Conservation (phyloP, 2,888 invertebrate species). For the Creontiades dilutus region DNA sequence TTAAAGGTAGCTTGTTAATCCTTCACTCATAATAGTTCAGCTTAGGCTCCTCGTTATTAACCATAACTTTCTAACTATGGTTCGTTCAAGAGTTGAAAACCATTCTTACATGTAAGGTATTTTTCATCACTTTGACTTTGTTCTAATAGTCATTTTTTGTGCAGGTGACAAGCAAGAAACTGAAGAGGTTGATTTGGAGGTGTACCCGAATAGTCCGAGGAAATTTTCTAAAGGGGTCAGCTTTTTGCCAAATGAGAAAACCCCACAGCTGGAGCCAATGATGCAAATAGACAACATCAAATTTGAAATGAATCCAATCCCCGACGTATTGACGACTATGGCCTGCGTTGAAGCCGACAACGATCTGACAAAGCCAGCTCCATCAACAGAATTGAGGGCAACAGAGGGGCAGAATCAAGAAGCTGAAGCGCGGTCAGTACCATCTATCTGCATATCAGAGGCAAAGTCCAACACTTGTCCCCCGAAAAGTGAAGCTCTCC, state of each 20-base stretch:
- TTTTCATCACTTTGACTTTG: no score
- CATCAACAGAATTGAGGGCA: not conserved
- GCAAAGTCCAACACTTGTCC: slow-evolving; percentile 4
- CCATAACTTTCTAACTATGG: no score
- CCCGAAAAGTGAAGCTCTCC: slow-evolving; percentile 71
- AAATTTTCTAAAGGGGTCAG: slow-evolving; percentile 77
- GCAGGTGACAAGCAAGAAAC: slow-evolving; percentile 66
- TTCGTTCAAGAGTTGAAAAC: no score
- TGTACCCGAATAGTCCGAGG: slow-evolving; percentile 80
- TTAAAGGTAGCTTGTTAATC: no score
- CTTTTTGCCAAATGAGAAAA: slow-evolving; percentile 34
- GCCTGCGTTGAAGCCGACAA: slow-evolving; percentile 82
- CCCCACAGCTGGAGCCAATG: not conserved
- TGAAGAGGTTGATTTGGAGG: slow-evolving; percentile 79
- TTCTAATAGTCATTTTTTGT: not conserved
- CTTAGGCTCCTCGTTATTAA: no score
- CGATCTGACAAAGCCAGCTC: not conserved
- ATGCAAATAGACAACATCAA: slow-evolving; percentile 56
- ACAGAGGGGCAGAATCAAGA: not conserved
- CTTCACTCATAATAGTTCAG: no score
- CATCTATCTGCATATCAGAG: not conserved
- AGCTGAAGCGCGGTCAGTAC: not conserved
- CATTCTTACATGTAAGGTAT: no score
- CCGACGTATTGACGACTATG: slow-evolving; percentile 79
- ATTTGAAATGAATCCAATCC: slow-evolving; percentile 76